phyloP scores from a whole-genome alignment of 1,140 invertebrate genomes.

The Listronotus bonariensis region DNA sequence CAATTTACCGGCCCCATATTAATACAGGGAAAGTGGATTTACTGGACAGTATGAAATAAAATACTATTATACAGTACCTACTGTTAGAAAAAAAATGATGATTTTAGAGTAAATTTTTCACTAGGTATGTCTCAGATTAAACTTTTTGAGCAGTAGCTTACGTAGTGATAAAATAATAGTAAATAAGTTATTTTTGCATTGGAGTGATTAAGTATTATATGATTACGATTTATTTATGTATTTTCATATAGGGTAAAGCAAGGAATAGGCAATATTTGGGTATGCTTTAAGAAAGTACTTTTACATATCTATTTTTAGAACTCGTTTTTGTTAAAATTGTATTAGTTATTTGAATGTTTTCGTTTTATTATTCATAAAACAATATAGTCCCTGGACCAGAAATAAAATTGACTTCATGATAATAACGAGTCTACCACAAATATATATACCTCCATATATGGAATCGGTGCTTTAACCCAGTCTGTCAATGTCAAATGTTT shows the following conservation, averaged over 20 bases:
- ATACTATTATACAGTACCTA: no score
- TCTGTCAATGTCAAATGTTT: no score
- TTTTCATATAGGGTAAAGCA: conserved; percentile 20
- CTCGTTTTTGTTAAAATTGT: conserved; percentile 6
- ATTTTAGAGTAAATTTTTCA: no score
- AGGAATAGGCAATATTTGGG: conserved; percentile 28
- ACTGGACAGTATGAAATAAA: no score
- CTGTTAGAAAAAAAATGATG: no score
- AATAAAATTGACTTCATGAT: neutral
- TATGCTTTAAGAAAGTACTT: conserved; percentile 34
- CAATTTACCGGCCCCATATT: no score
- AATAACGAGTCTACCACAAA: no score
- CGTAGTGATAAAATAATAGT: conserved; percentile 5
- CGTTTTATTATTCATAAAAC: conserved; percentile 1
- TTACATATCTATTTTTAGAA: conserved; percentile 32
- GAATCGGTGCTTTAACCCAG: no score
- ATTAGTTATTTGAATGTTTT: conserved; percentile 2
- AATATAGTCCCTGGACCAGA: neutral
- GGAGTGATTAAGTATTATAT: conserved; percentile 18
- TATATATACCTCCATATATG: no score
- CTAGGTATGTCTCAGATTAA: no score
- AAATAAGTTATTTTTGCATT: conserved; percentile 35
- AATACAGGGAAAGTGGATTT: no score
- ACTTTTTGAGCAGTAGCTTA: conserved; percentile 13
- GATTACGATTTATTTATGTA: conserved; percentile 21